Conservation (phyloP, 2,113 vertebrate genomes). For the Grammomys dolichurus region DNA sequence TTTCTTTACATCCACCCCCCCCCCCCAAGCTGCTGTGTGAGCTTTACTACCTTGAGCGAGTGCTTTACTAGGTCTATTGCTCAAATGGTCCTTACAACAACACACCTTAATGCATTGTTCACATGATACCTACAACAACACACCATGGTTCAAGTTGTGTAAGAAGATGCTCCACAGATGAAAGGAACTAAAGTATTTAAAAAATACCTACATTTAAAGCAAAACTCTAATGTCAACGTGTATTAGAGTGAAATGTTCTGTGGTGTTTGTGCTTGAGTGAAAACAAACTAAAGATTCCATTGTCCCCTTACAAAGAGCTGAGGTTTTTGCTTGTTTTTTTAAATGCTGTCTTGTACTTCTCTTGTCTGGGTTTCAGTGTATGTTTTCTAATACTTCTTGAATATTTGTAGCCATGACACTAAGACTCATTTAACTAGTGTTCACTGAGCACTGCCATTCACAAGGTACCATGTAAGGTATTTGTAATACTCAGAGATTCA, state of each 20-base stretch:
- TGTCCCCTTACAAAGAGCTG: not conserved
- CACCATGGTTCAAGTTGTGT: not conserved
- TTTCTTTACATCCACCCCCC: not conserved
- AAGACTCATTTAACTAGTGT: conserved; percentile 4
- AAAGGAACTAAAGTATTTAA: not conserved
- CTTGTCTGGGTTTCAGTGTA: conserved; percentile 43
- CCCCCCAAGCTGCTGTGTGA: not conserved
- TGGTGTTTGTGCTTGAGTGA: not conserved
- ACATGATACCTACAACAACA: not conserved
- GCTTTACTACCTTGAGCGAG: not conserved
- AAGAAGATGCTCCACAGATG: conserved; percentile 28
- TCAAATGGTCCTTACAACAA: not conserved
- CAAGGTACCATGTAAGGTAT: not conserved
- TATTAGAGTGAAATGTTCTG: conserved; percentile 6
- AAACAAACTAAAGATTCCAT: conserved; percentile 13
- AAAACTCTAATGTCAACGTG: not conserved
- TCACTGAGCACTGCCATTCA: not conserved
- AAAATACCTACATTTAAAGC: conserved; percentile 41
- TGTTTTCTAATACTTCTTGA: not conserved
- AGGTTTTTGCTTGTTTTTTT: not conserved
- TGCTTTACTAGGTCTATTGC: not conserved
- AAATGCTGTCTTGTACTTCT: not conserved
- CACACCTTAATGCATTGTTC: not conserved
- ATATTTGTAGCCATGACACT: not conserved
- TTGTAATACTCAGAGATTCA: not conserved